A percentile compares a stretch with the other conserved stretches of the same genome.
Evolutionary conservation across 2,888 invertebrate genomes (phyloP).

Genomic region (Agonopterix alstromeriana): DNA sequence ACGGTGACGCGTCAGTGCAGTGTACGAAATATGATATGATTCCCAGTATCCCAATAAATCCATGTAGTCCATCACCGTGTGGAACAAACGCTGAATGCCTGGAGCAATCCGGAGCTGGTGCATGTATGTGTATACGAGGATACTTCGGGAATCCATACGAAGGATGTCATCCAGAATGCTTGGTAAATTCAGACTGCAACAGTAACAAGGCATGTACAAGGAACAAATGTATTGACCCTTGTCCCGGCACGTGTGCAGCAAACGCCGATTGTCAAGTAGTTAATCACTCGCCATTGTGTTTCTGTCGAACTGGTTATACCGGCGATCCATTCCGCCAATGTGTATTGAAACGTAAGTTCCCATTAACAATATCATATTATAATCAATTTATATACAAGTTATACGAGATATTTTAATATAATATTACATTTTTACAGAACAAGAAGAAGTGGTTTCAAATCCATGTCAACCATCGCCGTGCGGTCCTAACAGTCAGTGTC

Average conservation of each 20-base stretch:
- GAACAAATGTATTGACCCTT: conserved; percentile 86
- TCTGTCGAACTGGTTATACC: conserved; percentile 79
- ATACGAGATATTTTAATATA: not conserved
- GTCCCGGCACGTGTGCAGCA: conserved; percentile 85
- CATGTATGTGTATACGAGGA: conserved; percentile 83
- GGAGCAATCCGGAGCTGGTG: conserved; percentile 75
- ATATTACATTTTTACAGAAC: conserved; percentile 3
- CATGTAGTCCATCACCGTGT: conserved; percentile 79
- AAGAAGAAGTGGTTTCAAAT: conserved; percentile 47
- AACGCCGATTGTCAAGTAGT: conserved; percentile 86
- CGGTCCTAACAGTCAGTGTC: conserved; percentile 79
- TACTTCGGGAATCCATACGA: conserved; percentile 89
- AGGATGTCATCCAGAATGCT: conserved; percentile 85
- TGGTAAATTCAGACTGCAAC: conserved; percentile 83
- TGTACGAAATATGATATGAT: conserved; percentile 57
- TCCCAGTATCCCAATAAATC: conserved; percentile 53
- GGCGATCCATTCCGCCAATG: conserved; percentile 86
- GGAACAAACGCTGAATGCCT: conserved; percentile 80
- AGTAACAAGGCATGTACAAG: conserved; percentile 82
- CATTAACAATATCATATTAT: not conserved
- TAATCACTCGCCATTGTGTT: conserved; percentile 82
- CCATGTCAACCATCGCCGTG: conserved; percentile 80
- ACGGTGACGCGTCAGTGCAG: conserved; percentile 85
- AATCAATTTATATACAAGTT: not conserved
- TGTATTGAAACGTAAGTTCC: conserved; percentile 46